Conservation (phyloP, 1,140 invertebrate species). For the Trichogramma pretiosum region DNA sequence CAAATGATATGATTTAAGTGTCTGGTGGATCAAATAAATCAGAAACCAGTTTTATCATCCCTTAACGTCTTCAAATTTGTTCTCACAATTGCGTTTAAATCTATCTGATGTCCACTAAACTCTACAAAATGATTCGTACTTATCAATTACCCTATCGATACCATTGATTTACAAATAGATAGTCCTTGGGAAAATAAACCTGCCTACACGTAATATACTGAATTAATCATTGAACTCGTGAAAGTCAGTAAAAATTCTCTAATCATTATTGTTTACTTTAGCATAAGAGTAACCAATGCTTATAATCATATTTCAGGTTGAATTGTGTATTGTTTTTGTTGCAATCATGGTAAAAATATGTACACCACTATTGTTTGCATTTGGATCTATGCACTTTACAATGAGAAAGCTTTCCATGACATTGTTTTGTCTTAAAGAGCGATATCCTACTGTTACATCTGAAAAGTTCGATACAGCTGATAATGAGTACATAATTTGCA, state of each 20-base stretch:
- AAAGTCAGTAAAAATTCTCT: constrained; percentile 42
- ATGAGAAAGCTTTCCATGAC: constrained; percentile 94
- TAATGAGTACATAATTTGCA: constrained; percentile 98
- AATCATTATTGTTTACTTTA: constrained; percentile 1
- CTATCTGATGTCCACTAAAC: no score
- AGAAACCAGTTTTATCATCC: no score
- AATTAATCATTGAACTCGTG: constrained; percentile 85
- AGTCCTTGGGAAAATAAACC: constrained; percentile 99
- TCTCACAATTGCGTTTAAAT: no score
- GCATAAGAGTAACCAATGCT: not conserved
- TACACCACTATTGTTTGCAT: constrained; percentile 95
- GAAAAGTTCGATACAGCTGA: constrained; percentile 91
- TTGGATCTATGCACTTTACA: constrained; percentile 98
- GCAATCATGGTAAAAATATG: constrained; percentile 95
- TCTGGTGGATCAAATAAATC: no score
- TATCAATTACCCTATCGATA: constrained; percentile 95
- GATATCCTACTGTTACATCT: constrained; percentile 92
- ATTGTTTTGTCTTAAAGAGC: constrained; percentile 93
- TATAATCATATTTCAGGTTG: constrained; percentile 56
- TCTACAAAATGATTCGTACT: no score
- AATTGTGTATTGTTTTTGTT: constrained; percentile 90
- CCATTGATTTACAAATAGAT: constrained; percentile 87
- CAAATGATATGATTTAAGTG: no score
- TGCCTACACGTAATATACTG: constrained; percentile 92
- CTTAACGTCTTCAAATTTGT: no score